A percentile compares a stretch with the other conserved stretches of the same genome.
phyloP scores from a whole-genome alignment of 2,113 vertebrate species.

The Archilochus colubris region DNA sequence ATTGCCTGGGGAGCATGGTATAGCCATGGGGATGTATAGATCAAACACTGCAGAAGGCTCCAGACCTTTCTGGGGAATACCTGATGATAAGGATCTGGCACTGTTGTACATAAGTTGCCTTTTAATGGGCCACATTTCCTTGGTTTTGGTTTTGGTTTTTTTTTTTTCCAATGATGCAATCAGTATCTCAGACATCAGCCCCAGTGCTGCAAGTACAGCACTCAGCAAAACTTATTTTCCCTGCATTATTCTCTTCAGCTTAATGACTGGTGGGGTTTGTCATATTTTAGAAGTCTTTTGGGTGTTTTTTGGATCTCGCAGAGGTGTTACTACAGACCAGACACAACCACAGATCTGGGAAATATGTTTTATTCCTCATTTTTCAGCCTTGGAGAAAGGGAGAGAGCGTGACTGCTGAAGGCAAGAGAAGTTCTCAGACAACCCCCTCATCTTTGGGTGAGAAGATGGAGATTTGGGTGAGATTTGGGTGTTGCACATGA shows the following conservation, averaged over 20 bases:
- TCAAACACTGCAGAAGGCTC: not conserved
- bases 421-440: not conserved
- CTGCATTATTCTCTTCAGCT: not conserved
- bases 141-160: too few relatives aligned
- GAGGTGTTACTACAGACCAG: not conserved
- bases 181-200: too few relatives aligned
- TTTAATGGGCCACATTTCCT: not conserved
- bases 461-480: not conserved
- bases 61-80: not conserved
- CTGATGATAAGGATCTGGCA: not conserved
- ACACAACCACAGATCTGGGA: not conserved
- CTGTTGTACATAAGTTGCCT: not conserved
- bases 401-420: not conserved
- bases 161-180: not conserved
- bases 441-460: not conserved
- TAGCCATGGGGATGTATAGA: rapidly evolving
- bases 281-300: not conserved
- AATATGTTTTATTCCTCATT: not conserved
- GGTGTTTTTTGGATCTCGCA: not conserved
- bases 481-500: not conserved
- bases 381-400: not conserved
- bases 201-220: not conserved
- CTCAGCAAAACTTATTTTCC: not conserved
- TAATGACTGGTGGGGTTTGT: not conserved
- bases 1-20: rapidly evolving